Percentiles rank a stretch among this genome's conserved stretches.
phyloP scores from a whole-genome alignment of 1,140 invertebrate species.

The Mizuhopecten yessoensis region DNA sequence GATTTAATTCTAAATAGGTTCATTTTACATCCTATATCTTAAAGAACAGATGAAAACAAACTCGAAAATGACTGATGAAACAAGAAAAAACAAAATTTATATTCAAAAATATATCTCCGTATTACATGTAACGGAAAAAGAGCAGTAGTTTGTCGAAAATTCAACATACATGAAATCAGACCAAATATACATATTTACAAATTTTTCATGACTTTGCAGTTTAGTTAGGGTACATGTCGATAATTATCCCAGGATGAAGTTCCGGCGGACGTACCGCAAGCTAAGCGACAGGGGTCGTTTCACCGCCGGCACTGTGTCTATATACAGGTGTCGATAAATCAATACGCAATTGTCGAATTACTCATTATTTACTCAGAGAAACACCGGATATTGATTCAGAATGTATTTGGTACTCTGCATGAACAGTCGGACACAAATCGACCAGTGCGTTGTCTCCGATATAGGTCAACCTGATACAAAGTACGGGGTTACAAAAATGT shows the following conservation, averaged over 20 bases:
- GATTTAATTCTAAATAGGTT: too few relatives aligned
- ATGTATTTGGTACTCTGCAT: background rate
- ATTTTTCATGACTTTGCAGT: background rate
- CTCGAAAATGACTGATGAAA: too few relatives aligned
- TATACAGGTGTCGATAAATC: constrained; percentile 12
- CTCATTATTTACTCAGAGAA: constrained; percentile 28
- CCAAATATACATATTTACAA: background rate
- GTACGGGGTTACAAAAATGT: background rate
- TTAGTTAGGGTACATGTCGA: background rate
- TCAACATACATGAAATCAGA: background rate
- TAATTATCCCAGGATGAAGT: background rate
- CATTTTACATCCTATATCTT: too few relatives aligned
- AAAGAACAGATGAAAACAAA: too few relatives aligned
- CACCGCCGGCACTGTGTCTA: too few relatives aligned
- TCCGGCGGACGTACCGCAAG: too few relatives aligned
- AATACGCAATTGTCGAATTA: background rate
- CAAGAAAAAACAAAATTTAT: too few relatives aligned
- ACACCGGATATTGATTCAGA: constrained; percentile 12
- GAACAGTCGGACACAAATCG: background rate
- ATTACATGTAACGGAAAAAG: too few relatives aligned
- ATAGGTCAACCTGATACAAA: background rate
- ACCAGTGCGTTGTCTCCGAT: too few relatives aligned
- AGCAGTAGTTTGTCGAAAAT: too few relatives aligned
- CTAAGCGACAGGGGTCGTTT: too few relatives aligned
- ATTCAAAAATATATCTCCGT: too few relatives aligned